Evolutionary conservation across 2,888 invertebrate species (phyloP), one percentile per base, ranked within the genome.

Genomic region (Nomada fabriciana): DNA sequence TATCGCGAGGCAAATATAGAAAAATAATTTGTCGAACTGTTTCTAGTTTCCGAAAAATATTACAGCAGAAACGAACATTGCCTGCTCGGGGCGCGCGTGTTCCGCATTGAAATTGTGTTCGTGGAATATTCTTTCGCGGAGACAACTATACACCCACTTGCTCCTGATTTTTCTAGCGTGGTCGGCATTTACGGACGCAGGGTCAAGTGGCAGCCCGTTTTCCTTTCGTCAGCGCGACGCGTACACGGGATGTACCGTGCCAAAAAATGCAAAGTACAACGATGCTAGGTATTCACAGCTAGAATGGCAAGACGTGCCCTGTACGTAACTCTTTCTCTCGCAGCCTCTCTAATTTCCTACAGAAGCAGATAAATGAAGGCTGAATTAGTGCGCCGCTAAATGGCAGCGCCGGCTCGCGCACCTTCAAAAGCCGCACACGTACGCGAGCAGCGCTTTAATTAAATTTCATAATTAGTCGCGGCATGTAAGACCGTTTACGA

Each of bases 381-480:
- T 71, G 80, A 80, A 82, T 82, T 80, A 69, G 71, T 70, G 60
- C 59, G 29, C 64, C 42, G 80, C 57, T 72, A 82, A 83, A 72
- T 63, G 75, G 50, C 23, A 50, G 63, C 53, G 76, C 63, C 43
- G 78, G 61, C 23, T 73, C 65, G 65, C 64, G 53, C 60, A 67
- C 75, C 79, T 75, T 76, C 79, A 69, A 76, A 60, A 76, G 77
- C 76, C 61, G 65, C 75, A 42, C 76, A 60, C 71, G 69, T 60
- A 69, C 70, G 53, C 60, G 68, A 80, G 75, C 68, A 71, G 82
- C 83, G 84, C 88, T 90, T 90, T 90, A 90, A 90, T 90, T 90
- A 90, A 90, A 90, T 90, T 90, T 89, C 89, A 90, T 90, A 90
- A 90, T 90, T 90, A 90, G 88, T 85, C 87, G 83, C 76, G 80